Base-by-base conservation (phyloP, 1,140 invertebrate species). In the Parasteatoda tepidariorum region DNA sequence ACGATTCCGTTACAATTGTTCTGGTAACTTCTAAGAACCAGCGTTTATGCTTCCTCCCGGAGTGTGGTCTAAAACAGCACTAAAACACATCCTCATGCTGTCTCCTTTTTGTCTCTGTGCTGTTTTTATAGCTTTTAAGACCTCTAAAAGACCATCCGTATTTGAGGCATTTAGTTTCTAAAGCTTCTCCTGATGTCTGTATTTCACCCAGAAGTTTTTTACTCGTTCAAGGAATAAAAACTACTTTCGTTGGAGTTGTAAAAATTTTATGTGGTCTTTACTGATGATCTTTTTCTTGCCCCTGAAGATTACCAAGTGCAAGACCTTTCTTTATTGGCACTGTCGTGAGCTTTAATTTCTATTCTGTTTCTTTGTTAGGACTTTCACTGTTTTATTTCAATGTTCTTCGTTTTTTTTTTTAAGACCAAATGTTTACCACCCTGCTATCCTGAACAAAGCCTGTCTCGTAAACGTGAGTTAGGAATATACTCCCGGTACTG, bases 231-330 rank as follows among this genome's bases (percentile, higher is more conserved):
- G 57, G 57, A 26, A 26, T 59, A 59, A 59, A 59, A 59, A 59
- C n/a, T 22, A 59, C 57, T 22, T 59, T 59, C 57, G 15, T 59
- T 59, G 67, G 41, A 82, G 78, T 62, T 82, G 78, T 82, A 82
- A 82, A 79, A 82, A 31, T 82, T 82, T 82, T 82, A 82, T 82
- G 78, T 82, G 78, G 78, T 62, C 55, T 82, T 82, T 71, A 82
- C 78, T 62, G 78, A 82, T 71, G 78, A 82, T 82, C 78, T 82
- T 82, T 78, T 70, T 34, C 61, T n/a, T n/a, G 33, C 38, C 78
- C 22, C 57, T 48, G 55, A 24, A 71, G 78, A 82, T 70, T 82
- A 68, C 78, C 15, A 18, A 26, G 64, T 33, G 38, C 41, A 61
- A 76, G 73, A 38, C 33, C 33, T 67, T 34, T 48, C 38, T 64